Evolutionary conservation across 2,797 vertebrate species (phyloP).

Genomic region (Melanogrammus aeglefinus): DNA sequence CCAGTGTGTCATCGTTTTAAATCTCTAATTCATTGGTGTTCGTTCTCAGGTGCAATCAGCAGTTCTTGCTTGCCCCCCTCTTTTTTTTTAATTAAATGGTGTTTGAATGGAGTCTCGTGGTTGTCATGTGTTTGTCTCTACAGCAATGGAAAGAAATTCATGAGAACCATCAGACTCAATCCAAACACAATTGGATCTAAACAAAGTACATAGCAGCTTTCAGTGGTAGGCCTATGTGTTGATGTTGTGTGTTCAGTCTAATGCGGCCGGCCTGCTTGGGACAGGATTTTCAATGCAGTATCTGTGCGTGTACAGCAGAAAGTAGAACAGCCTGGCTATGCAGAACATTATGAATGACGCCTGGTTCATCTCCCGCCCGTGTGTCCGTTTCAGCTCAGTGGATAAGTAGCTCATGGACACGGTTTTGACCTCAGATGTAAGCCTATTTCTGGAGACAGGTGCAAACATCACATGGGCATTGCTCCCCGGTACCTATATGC

Average conservation of each 20-base stretch:
- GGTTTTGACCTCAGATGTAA: conserved; percentile 33
- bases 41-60: background rate
- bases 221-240: background rate
- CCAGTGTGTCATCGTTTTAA: background rate
- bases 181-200: background rate
- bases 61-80: background rate
- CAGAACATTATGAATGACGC: conserved; percentile 13
- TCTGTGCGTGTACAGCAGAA: background rate
- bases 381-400: conserved; percentile 49
- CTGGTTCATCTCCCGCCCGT: conserved; percentile 42
- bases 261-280: background rate
- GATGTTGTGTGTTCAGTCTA: background rate
- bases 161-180: background rate
- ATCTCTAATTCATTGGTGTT: background rate
- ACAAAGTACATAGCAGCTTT: background rate
- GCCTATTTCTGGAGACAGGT: conserved; percentile 41
- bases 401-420: conserved; percentile 56
- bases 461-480: conserved; percentile 35
- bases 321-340: background rate
- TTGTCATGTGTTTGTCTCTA: background rate
- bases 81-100: background rate
- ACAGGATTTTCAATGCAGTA: background rate
- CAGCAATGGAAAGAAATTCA: background rate
- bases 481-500: background rate
- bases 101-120: background rate